These are phyloP conservation scores for Eurytoma californica DNA, from an alignment of 2,888 invertebrate species.

Conservation along the genomic window DNA sequence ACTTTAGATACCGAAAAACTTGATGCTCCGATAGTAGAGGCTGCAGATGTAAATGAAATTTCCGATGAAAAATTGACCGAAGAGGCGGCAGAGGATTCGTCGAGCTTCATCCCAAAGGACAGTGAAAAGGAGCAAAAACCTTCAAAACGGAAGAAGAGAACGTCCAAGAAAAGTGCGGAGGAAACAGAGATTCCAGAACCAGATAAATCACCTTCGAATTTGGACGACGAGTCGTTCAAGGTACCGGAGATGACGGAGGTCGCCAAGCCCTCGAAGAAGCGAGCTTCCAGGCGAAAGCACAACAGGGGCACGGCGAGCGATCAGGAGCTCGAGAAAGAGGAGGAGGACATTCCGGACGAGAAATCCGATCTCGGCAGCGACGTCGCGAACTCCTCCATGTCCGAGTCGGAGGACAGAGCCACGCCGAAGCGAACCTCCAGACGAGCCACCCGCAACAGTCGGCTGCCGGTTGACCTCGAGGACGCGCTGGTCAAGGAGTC, in stretches of 20 bases:
- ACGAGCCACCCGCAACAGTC: conserved; percentile 21
- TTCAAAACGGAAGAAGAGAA: conserved; percentile 33
- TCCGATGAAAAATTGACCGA: neutral
- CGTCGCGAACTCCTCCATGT: conserved; percentile 27
- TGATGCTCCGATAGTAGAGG: neutral
- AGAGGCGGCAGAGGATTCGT: conserved; percentile 13
- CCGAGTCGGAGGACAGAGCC: conserved; percentile 37
- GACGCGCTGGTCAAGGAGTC: conserved; percentile 35
- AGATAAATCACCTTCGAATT: conserved; percentile 20
- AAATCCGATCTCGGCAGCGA: conserved; percentile 18
- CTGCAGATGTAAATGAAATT: neutral
- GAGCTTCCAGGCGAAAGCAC: conserved; percentile 60
- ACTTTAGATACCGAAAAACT: conserved; percentile 3
- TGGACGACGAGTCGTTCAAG: conserved; percentile 62
- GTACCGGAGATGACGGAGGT: conserved; percentile 63
- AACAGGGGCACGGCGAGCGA: conserved; percentile 43
- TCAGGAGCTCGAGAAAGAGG: conserved; percentile 30
- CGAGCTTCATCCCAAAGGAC: conserved; percentile 3
- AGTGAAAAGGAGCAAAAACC: neutral
- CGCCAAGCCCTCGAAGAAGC: conserved; percentile 60
- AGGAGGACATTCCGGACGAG: conserved; percentile 20
- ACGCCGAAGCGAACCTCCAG: conserved; percentile 30
- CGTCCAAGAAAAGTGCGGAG: conserved; percentile 25
- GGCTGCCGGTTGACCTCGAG: neutral
- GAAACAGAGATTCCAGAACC: conserved; percentile 5